These are phyloP conservation scores for Poecilia gillii DNA, from an alignment of 2,797 vertebrate species.

Conservation along the genomic window DNA sequence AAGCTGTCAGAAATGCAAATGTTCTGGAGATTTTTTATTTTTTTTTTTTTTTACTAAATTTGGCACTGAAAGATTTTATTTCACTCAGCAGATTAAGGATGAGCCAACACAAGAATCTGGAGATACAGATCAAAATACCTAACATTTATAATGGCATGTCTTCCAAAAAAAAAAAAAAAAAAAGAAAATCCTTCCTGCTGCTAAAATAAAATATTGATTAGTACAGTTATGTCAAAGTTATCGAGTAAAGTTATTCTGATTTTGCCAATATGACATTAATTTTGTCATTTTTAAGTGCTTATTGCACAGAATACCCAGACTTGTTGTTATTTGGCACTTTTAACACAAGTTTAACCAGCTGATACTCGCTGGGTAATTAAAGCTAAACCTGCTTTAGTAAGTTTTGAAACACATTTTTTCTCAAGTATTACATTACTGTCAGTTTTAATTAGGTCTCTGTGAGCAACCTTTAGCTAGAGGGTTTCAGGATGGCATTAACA, in stretches of 20 bases:
- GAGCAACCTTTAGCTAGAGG: neutral
- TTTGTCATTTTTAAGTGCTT: neutral
- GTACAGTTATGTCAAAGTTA: neutral
- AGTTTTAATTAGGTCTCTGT: neutral
- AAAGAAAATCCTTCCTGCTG: neutral
- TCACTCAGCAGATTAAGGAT: neutral
- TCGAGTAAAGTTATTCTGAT: neutral
- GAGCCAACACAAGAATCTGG: neutral
- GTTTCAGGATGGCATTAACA: neutral
- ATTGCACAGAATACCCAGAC: neutral
- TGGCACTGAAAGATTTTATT: neutral
- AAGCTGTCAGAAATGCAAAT: constrained; percentile 23
- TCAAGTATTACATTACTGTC: neutral
- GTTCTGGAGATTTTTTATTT: neutral
- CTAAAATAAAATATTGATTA: neutral
- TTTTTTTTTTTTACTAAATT: neutral
- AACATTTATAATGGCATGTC: neutral
- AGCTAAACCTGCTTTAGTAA: neutral
- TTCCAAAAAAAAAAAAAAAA: neutral
- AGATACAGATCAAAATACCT: neutral
- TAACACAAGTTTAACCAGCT: neutral
- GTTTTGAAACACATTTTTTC: neutral
- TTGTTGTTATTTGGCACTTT: neutral
- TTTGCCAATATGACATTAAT: neutral
- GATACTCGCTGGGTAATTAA: neutral